phyloP scores from a whole-genome alignment of 2,888 invertebrate species.

The Carabus problematicus region DNA sequence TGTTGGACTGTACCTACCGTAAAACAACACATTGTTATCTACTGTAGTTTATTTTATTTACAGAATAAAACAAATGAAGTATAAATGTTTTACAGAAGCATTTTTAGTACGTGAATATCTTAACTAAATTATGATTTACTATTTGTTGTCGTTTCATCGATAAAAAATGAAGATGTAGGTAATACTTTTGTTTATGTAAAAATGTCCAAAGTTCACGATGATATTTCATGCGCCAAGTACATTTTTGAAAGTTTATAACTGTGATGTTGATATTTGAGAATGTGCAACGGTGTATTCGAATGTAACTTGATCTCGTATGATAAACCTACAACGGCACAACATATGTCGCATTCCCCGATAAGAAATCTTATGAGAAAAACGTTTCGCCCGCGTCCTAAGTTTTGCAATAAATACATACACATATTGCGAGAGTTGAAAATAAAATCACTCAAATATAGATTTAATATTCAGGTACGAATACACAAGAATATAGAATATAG shows the following conservation, averaged over 20 bases:
- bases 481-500: slow-evolving; percentile 13
- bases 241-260: too few species aligned
- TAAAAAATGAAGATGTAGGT: too few species aligned
- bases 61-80: too few species aligned
- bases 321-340: not conserved
- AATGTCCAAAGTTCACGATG: not conserved
- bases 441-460: slow-evolving; percentile 17
- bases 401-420: slow-evolving; percentile 18
- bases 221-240: too few species aligned
- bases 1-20: slow-evolving; percentile 4
- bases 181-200: too few species aligned
- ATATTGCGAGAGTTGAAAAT: slow-evolving; percentile 13
- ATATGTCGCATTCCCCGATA: not conserved
- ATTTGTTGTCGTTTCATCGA: too few species aligned
- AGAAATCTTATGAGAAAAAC: not conserved
- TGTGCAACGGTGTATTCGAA: slow-evolving; percentile 1
- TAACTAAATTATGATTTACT: too few species aligned
- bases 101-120: too few species aligned
- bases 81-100: too few species aligned
- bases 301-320: not conserved
- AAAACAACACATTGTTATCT: not conserved
- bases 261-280: not conserved
- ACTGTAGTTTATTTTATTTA: too few species aligned
- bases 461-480: slow-evolving; percentile 25
- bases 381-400: not conserved